A percentile compares a stretch with the other conserved stretches of the same genome.
phyloP scores from a whole-genome alignment of 2,113 vertebrate genomes.

The Falcunculus frontatus region DNA sequence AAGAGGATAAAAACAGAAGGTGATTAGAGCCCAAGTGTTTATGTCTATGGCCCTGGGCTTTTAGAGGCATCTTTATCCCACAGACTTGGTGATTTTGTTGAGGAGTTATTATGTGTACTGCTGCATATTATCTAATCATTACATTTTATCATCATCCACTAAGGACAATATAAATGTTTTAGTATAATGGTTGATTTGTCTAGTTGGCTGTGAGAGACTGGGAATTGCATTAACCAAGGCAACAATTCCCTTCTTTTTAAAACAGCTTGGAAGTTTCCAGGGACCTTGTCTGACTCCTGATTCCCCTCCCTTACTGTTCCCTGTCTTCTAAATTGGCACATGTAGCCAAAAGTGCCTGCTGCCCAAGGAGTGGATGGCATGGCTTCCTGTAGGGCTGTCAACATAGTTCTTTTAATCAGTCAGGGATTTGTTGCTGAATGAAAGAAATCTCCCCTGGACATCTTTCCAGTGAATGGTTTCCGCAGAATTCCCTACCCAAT shows the following conservation, averaged over 20 bases:
- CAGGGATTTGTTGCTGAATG: constrained; percentile 26
- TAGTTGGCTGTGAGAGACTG: neutral
- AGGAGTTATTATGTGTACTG: neutral
- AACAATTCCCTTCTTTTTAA: neutral
- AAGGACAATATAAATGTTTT: neutral
- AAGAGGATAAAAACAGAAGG: neutral
- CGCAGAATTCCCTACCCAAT: neutral
- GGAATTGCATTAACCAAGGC: neutral
- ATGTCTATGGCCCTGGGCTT: neutral
- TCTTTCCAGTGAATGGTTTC: constrained; percentile 8
- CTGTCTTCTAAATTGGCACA: neutral
- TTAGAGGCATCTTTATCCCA: neutral
- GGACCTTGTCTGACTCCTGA: neutral
- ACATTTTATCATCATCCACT: neutral
- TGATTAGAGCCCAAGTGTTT: neutral
- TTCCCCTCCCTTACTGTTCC: neutral
- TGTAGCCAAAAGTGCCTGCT: neutral
- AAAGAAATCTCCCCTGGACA: neutral
- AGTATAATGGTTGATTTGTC: neutral
- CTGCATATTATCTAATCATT: neutral
- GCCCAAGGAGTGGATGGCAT: neutral
- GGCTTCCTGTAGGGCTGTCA: neutral
- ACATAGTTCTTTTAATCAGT: neutral
- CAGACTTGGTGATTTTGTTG: neutral
- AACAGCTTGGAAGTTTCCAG: neutral